phyloP scores from a whole-genome alignment of 2,888 invertebrate species.

The Watsonalla binaria region DNA sequence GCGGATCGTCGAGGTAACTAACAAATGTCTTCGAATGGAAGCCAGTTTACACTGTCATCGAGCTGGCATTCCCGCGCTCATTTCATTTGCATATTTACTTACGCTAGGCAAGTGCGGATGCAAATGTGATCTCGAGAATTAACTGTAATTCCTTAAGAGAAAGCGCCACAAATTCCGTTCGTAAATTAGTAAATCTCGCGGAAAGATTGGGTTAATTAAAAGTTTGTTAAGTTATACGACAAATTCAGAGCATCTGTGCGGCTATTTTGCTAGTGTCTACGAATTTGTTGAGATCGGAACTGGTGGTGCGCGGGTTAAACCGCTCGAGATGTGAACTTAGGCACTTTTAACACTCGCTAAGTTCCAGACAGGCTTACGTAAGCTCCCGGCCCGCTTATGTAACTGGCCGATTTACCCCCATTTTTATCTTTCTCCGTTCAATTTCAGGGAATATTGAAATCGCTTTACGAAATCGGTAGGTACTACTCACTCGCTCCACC shows the following conservation, averaged over 20 bases:
- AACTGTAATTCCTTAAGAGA: neutral
- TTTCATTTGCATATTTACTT: conserved; percentile 36
- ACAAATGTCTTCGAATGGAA: conserved; percentile 3
- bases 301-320: conserved; percentile 6
- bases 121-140: neutral
- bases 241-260: conserved; percentile 20
- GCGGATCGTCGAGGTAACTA: conserved; percentile 54
- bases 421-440: conserved; percentile 44
- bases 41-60: conserved; percentile 28
- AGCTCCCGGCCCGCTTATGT: conserved; percentile 69
- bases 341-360: conserved; percentile 28
- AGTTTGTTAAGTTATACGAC: neutral
- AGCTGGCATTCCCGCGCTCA: conserved; percentile 20
- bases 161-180: neutral
- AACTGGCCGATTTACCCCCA: conserved; percentile 54
- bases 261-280: neutral
- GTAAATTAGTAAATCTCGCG: neutral
- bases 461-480: conserved; percentile 21
- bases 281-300: neutral
- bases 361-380: conserved; percentile 66
- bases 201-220: no score
- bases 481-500: conserved; percentile 6
- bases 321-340: conserved; percentile 27
- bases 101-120: conserved; percentile 1
- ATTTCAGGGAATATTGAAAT: conserved; percentile 44